phyloP scores from a whole-genome alignment of 2,888 invertebrate genomes.

The Xanthorhoe spadicearia region DNA sequence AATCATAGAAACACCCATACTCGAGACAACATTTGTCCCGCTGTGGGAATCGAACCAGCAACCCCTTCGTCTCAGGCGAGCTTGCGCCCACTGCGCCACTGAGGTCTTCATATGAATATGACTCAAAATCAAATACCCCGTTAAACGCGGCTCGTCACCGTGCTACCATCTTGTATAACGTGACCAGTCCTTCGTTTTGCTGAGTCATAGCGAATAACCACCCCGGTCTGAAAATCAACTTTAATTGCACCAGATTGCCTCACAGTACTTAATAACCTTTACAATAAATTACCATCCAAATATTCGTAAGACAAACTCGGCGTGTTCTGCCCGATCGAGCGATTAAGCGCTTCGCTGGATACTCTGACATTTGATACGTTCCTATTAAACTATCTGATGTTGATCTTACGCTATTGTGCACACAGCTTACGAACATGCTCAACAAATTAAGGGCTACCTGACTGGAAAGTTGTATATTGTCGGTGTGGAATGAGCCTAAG shows the following conservation, averaged over 20 bases:
- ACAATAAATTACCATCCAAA: slow-evolving; percentile 22
- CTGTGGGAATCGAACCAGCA: too few species aligned
- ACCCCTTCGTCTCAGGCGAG: too few species aligned
- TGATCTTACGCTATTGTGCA: slow-evolving; percentile 31
- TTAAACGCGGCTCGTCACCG: too few species aligned
- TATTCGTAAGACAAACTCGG: slow-evolving; percentile 22
- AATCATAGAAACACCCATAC: too few species aligned
- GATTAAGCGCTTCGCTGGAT: slow-evolving; percentile 34
- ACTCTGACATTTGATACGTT: slow-evolving; percentile 35
- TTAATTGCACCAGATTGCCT: too few species aligned
- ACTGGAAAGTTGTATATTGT: slow-evolving; percentile 16
- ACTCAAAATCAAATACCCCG: too few species aligned
- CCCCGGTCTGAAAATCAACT: neutral
- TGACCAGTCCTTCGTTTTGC: too few species aligned
- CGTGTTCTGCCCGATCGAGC: slow-evolving; percentile 30
- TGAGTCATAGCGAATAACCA: too few species aligned
- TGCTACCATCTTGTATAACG: too few species aligned
- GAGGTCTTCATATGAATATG: too few species aligned
- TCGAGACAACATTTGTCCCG: too few species aligned
- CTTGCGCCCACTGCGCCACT: too few species aligned
- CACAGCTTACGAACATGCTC: slow-evolving; percentile 29
- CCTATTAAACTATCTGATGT: slow-evolving; percentile 34
- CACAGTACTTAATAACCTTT: slow-evolving; percentile 4
- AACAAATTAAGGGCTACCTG: slow-evolving; percentile 24
- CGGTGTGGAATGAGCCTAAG: neutral